Evolutionary conservation across 2,888 invertebrate genomes (phyloP).

Genomic region (Sycophila texana): DNA sequence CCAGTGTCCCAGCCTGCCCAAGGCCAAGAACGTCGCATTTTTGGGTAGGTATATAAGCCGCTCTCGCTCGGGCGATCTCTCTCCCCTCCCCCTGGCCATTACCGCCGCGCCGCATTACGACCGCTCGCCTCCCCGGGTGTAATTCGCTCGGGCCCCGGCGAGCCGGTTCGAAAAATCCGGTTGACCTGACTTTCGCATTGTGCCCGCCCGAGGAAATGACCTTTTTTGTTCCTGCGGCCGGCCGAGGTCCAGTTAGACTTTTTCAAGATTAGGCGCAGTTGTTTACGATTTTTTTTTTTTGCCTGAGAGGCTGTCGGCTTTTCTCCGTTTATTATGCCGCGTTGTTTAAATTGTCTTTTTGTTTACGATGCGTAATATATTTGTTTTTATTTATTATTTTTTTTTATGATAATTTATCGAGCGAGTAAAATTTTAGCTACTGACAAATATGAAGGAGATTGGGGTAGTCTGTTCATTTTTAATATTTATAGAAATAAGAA

Average conservation of each 20-base stretch:
- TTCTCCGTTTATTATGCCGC: not conserved
- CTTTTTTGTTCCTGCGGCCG: conserved; percentile 27
- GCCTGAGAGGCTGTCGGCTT: not conserved
- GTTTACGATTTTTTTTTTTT: not conserved
- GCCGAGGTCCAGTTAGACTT: conserved; percentile 13
- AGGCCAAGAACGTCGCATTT: conserved; percentile 90
- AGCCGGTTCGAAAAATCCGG: conserved; percentile 32
- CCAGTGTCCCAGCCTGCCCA: conserved; percentile 90
- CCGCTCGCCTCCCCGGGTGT: not conserved
- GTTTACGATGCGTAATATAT: too few relatives aligned
- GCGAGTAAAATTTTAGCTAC: too few relatives aligned
- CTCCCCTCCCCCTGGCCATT: not conserved
- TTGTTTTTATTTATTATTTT: too few relatives aligned
- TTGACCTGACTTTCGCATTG: conserved; percentile 17
- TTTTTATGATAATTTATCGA: too few relatives aligned
- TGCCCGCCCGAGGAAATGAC: conserved; percentile 32
- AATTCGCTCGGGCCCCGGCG: not conserved
- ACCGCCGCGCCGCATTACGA: not conserved
- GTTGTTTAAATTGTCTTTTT: too few relatives aligned
- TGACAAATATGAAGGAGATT: too few relatives aligned
- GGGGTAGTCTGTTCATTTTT: too few relatives aligned
- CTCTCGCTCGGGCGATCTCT: not conserved
- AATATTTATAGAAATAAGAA: too few relatives aligned
- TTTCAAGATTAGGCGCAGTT: not conserved
- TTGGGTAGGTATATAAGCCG: conserved; percentile 82